Percentiles rank a stretch among this genome's conserved stretches.
Evolutionary conservation across 2,797 vertebrate genomes (phyloP).

Genomic region (Ptychadena robeensis): DNA sequence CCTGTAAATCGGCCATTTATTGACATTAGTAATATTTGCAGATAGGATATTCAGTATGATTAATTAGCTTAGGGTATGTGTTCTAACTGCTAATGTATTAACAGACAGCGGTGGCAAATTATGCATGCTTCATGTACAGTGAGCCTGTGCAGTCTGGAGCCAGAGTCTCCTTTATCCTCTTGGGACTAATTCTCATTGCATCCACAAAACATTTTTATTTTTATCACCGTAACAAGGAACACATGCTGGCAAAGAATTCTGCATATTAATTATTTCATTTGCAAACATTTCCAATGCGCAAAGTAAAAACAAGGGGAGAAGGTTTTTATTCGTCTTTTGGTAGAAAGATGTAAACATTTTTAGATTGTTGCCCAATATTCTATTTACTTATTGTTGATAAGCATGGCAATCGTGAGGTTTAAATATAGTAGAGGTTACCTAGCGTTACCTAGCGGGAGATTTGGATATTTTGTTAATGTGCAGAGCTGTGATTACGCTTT

Average conservation of each 20-base stretch:
- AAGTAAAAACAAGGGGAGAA: constrained; percentile 20
- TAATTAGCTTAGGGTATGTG: constrained; percentile 67
- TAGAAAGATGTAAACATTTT: constrained; percentile 6
- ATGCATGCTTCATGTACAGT: constrained; percentile 63
- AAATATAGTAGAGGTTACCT: constrained; percentile 20
- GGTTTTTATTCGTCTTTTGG: background rate
- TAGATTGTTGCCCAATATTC: background rate
- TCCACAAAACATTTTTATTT: constrained; percentile 66
- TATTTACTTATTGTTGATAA: background rate
- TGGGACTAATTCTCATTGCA: constrained; percentile 65
- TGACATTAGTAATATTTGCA: background rate
- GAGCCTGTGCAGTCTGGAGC: constrained; percentile 65
- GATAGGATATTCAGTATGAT: constrained; percentile 57
- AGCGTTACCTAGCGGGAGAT: background rate
- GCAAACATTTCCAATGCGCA: constrained; percentile 58
- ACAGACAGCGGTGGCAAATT: constrained; percentile 61
- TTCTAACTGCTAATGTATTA: constrained; percentile 67
- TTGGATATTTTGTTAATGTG: constrained; percentile 31
- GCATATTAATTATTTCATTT: constrained; percentile 67
- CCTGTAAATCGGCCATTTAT: background rate
- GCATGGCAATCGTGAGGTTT: background rate
- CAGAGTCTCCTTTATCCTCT: constrained; percentile 58
- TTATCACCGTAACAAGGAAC: constrained; percentile 63
- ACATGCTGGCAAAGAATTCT: constrained; percentile 66
- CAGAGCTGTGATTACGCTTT: constrained; percentile 41